phyloP scores from a whole-genome alignment of 2,113 vertebrate genomes.

The Monarcha castaneiventris region DNA sequence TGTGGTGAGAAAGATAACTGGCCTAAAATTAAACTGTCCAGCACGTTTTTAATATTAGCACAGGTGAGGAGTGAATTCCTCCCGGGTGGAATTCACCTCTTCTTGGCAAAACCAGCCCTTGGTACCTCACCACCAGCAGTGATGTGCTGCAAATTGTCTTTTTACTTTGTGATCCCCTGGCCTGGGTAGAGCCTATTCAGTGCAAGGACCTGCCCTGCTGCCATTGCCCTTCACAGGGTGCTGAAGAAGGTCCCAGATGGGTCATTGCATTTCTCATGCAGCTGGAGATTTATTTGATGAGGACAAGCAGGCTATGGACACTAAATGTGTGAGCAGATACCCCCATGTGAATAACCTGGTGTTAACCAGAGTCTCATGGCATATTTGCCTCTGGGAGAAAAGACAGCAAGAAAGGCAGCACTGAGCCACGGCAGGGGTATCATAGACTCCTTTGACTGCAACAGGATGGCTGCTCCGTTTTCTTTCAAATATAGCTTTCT shows the following conservation, averaged over 20 bases:
- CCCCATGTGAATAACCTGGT: neutral
- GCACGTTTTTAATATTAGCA: neutral
- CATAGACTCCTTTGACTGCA: neutral
- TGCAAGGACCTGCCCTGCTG: neutral
- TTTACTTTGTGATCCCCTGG: neutral
- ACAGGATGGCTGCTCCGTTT: neutral
- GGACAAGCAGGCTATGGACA: neutral
- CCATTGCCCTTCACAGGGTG: neutral
- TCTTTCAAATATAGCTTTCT: neutral
- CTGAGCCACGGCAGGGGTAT: neutral
- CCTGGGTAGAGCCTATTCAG: neutral
- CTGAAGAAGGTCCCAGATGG: neutral
- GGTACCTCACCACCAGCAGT: neutral
- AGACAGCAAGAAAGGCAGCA: neutral
- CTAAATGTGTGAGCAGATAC: neutral
- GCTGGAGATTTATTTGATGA: neutral
- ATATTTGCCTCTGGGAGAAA: neutral
- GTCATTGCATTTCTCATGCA: neutral
- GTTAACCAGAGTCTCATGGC: neutral
- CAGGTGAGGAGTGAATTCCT: neutral
- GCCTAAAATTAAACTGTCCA: constrained; percentile 38
- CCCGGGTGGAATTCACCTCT: neutral
- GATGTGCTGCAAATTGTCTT: neutral
- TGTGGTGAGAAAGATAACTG: neutral
- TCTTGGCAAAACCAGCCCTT: neutral